Conservation (phyloP, 2,113 vertebrate species). For the Mesocricetus auratus region DNA sequence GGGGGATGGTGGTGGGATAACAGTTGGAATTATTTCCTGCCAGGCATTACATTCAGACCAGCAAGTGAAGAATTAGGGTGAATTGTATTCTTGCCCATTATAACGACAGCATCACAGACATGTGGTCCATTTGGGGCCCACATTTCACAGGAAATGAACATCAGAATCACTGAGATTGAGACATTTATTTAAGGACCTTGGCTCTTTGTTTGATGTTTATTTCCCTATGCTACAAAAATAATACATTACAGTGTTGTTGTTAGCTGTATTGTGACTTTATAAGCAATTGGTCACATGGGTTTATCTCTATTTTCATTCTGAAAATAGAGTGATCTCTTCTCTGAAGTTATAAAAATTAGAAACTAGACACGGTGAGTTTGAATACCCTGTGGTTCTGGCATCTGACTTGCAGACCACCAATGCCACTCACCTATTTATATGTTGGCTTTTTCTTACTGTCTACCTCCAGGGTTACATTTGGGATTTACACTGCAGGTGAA, state of each 20-base stretch:
- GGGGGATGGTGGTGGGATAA: neutral
- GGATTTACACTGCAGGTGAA: conserved; percentile 76
- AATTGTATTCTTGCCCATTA: neutral
- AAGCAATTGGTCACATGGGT: neutral
- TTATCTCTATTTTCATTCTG: conserved; percentile 39
- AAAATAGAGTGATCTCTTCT: conserved; percentile 36
- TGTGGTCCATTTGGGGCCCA: neutral
- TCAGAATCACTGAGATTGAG: neutral
- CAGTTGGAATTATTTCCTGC: neutral
- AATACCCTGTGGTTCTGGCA: conserved; percentile 32
- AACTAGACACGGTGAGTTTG: conserved; percentile 24
- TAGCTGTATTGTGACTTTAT: conserved; percentile 18
- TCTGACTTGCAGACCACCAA: conserved; percentile 8
- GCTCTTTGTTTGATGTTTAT: neutral
- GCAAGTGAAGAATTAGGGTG: neutral
- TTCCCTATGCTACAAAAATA: neutral
- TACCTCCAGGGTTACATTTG: conserved; percentile 74
- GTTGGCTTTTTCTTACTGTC: conserved; percentile 60
- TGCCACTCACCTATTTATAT: conserved; percentile 72
- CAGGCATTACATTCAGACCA: neutral
- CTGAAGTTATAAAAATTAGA: neutral
- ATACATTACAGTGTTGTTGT: conserved; percentile 2
- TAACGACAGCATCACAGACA: neutral
- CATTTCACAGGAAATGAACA: neutral
- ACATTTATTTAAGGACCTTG: neutral